A percentile compares a stretch with the other conserved stretches of the same genome.
These are phyloP conservation scores for Gavialis gangeticus DNA, from an alignment of 2,113 vertebrate genomes.

Conservation along the genomic window DNA sequence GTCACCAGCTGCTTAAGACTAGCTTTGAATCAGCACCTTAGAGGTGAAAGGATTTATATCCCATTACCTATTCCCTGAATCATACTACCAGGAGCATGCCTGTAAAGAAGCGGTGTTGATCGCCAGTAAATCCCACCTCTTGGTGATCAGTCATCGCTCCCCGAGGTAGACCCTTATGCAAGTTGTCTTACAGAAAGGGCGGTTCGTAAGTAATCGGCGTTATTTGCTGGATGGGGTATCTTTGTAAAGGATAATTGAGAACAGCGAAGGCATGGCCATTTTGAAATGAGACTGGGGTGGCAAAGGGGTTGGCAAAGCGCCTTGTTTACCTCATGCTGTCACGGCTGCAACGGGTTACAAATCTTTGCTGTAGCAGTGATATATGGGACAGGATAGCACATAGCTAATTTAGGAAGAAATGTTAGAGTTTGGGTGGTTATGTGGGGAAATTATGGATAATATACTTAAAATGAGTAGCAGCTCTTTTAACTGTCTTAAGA, in stretches of 20 bases:
- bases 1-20: background rate
- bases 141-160: too few relatives aligned
- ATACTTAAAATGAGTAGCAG: background rate
- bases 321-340: background rate
- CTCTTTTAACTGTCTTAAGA: background rate
- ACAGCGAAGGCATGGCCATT: background rate
- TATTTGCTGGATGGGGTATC: background rate
- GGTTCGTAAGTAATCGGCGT: background rate
- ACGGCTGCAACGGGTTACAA: background rate
- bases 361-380: background rate
- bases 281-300: too few relatives aligned
- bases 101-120: too few relatives aligned
- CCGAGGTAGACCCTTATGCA: background rate
- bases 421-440: background rate
- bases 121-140: too few relatives aligned
- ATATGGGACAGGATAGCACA: background rate
- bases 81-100: rapidly evolving
- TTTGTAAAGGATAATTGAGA: background rate
- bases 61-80: background rate
- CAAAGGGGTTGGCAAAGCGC: background rate
- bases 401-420: background rate
- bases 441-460: background rate
- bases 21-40: background rate
- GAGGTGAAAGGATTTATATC: slow-evolving; percentile 11
- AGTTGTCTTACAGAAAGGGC: background rate